A percentile compares a stretch with the other conserved stretches of the same genome.
Conservation (phyloP, 37 sponge, comb jelly and placozoan genomes). For the Cladorhizidae sp. region DNA sequence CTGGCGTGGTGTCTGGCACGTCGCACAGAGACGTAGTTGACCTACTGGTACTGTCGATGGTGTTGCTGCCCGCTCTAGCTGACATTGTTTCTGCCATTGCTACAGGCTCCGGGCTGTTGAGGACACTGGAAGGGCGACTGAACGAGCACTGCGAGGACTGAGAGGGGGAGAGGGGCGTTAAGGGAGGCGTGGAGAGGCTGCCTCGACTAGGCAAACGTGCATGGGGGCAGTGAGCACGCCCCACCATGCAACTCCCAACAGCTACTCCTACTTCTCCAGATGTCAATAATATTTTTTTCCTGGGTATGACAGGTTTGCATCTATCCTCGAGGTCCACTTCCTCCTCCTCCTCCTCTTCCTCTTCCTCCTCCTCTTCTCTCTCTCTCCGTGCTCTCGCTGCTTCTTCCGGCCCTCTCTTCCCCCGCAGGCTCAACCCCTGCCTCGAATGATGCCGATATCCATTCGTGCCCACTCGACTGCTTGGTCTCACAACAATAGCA, state of each 20-base stretch:
- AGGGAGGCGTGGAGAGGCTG: background rate
- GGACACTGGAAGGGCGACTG: conserved; percentile 22
- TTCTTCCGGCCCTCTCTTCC: background rate
- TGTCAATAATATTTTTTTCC: too few relatives aligned
- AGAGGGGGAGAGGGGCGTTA: conserved; percentile 4
- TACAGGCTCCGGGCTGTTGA: conserved; percentile 35
- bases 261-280: too few relatives aligned
- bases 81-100: background rate
- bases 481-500: background rate
- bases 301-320: background rate
- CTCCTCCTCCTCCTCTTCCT: conserved; percentile 2
- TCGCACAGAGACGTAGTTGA: conserved; percentile 59
- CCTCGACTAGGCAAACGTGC: background rate
- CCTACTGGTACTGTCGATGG: conserved; percentile 43
- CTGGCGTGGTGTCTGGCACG: conserved; percentile 54
- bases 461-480: background rate
- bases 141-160: background rate
- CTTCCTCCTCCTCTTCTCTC: background rate
- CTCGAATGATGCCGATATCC: background rate
- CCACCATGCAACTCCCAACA: background rate
- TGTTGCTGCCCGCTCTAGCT: background rate
- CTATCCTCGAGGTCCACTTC: too few relatives aligned
- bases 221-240: background rate
- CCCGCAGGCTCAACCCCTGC: background rate
- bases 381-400: background rate